Conservation (phyloP, 2,113 vertebrate species). For the Cygnus atratus region DNA sequence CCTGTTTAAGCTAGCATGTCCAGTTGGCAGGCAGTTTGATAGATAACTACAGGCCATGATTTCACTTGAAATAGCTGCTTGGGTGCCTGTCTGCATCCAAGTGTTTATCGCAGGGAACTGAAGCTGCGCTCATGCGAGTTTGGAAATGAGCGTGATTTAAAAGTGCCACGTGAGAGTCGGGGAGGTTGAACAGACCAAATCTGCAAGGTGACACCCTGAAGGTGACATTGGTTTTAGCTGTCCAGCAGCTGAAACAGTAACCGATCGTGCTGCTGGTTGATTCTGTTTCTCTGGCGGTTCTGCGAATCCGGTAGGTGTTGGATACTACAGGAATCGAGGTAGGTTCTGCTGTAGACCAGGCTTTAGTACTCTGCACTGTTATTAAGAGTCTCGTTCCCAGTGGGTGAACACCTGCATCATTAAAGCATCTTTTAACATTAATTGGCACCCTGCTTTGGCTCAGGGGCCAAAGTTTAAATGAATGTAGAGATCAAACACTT, state of each 20-base stretch:
- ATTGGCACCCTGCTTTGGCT: neutral
- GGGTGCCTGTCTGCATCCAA: neutral
- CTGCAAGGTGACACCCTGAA: neutral
- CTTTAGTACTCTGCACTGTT: neutral
- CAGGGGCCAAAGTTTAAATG: neutral
- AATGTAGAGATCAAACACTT: neutral
- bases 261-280: neutral
- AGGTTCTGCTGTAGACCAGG: neutral
- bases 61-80: neutral
- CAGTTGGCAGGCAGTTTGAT: accelerated
- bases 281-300: neutral
- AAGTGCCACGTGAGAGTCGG: neutral
- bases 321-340: accelerated
- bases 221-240: neutral
- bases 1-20: accelerated
- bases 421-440: neutral
- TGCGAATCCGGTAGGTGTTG: accelerated
- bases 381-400: neutral
- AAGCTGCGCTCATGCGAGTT: neutral
- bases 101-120: accelerated
- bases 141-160: neutral
- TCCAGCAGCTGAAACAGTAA: neutral
- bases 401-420: neutral
- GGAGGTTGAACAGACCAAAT: neutral
- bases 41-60: accelerated